Percentiles rank a stretch among this genome's conserved stretches.
phyloP scores from a whole-genome alignment of 2,888 invertebrate species.

The Tupiocoris notatus region DNA sequence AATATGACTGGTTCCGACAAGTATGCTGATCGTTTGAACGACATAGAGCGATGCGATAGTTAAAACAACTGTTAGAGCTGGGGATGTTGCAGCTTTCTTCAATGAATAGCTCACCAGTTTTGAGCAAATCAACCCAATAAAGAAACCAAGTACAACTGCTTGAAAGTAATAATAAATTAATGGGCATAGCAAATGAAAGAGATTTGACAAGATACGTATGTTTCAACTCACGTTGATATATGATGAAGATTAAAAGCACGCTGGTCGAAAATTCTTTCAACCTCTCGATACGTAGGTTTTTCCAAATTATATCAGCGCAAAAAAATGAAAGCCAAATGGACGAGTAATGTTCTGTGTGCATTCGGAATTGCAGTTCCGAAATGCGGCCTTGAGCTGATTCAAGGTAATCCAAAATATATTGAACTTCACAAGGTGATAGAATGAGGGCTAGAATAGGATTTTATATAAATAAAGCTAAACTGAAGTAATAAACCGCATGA shows the following conservation, averaged over 20 bases:
- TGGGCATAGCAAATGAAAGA: no score
- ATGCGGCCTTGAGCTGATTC: conserved; percentile 10
- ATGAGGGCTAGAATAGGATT: conserved; percentile 26
- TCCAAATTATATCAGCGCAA: background rate
- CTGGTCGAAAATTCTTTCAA: background rate
- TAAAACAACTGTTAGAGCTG: background rate
- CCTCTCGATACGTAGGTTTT: background rate
- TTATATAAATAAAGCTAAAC: no score
- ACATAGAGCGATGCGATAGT: background rate
- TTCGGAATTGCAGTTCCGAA: conserved; percentile 15
- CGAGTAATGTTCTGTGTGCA: conserved; percentile 25
- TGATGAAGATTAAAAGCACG: background rate
- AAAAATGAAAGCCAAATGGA: conserved; percentile 21
- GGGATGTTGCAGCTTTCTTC: background rate
- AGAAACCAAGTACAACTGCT: conserved; percentile 11
- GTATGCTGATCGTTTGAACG: background rate
- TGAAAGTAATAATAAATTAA: no score
- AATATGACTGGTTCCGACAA: conserved; percentile 12
- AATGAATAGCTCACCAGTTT: background rate
- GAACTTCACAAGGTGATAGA: conserved; percentile 23
- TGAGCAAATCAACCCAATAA: background rate
- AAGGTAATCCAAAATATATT: conserved; percentile 16
- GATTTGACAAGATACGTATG: no score
- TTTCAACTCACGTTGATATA: conserved; percentile 21
- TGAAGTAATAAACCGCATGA: no score